Base-by-base conservation (phyloP, 2,888 invertebrate species). In the Chrysolina haemoptera region DNA sequence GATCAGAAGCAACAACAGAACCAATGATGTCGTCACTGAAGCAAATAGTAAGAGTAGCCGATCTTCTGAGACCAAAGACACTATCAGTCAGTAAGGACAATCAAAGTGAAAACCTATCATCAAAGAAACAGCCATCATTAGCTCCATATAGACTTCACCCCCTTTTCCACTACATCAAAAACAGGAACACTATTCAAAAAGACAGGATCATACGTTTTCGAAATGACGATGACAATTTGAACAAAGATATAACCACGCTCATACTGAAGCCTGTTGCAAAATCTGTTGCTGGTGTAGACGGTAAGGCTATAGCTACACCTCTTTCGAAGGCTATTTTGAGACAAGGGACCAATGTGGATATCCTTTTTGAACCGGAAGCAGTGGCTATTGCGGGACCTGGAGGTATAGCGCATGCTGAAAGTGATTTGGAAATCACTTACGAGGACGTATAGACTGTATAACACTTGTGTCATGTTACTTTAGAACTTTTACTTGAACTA, bases 381-480 rank as follows among this genome's bases (percentile, higher is more conserved):
- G 90, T 93, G 0, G 94, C 94, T 3, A 90, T 94, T 5, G 94
- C 91, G 2, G 94, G 94, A 8, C 94, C 93, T 43, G 94, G 94
- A 5, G 94, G 94, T 10, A 90, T 92, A 65, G 94, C 94, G 0
- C 93, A 94, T 83, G 94, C 94, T 0, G 91, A 94, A 83, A 93
- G 94, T 70, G 93, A 94, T 85, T 90, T 95, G 75, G 91, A 88
- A 78, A 87, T 88, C 76, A 84, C 76, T 73, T 88, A 88, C 78
- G 86, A 87, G 70, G 84, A 86, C 66, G 63, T 67, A 22, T 66
- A 14, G 18, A 65, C 16, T 20, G n/a, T 5, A 0, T 59, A 18
- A 35, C 8, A 35, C 35, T 27, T 27, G 27, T 27, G 27, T 27
- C 27, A 27, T 27, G 27, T 27, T 27, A 27, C 35, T 6, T 0